These are phyloP conservation scores for Cyanistes caeruleus DNA, from an alignment of 2,113 vertebrate genomes.

Conservation along the genomic window DNA sequence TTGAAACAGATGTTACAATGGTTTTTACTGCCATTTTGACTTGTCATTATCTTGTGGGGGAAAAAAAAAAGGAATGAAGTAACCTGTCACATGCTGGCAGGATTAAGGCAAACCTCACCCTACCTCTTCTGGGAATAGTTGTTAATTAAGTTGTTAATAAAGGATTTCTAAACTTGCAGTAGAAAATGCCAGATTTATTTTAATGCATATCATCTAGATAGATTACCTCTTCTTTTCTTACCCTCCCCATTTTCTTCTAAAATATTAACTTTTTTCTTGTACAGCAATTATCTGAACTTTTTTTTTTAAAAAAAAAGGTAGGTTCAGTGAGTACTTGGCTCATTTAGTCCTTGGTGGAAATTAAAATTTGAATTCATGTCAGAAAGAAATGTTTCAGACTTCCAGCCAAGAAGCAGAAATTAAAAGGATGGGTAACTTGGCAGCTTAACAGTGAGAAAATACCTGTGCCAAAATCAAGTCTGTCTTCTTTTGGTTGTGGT, in stretches of 20 bases:
- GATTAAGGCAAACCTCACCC: neutral
- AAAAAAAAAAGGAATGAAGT: neutral
- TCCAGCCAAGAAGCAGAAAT: conserved; percentile 19
- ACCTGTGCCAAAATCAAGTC: conserved; percentile 3
- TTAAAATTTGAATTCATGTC: conserved; percentile 8
- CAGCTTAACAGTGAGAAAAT: conserved; percentile 8
- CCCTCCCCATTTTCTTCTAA: neutral
- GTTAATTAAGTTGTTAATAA: neutral
- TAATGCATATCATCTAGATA: neutral
- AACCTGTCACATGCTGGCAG: neutral
- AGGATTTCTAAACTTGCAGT: neutral
- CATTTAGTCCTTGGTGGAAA: neutral
- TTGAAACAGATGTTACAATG: neutral
- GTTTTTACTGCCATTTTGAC: neutral
- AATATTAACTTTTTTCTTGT: neutral
- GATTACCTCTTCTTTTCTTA: neutral
- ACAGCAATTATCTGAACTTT: neutral
- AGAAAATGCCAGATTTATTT: neutral
- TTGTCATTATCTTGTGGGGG: neutral
- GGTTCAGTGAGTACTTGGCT: neutral
- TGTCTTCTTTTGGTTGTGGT: neutral
- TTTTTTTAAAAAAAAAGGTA: neutral
- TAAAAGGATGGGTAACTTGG: conserved; percentile 25
- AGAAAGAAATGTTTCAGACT: neutral
- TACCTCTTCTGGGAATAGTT: neutral